Base-by-base conservation (phyloP, 1,140 invertebrate species). In the Drosophila watanabei region DNA sequence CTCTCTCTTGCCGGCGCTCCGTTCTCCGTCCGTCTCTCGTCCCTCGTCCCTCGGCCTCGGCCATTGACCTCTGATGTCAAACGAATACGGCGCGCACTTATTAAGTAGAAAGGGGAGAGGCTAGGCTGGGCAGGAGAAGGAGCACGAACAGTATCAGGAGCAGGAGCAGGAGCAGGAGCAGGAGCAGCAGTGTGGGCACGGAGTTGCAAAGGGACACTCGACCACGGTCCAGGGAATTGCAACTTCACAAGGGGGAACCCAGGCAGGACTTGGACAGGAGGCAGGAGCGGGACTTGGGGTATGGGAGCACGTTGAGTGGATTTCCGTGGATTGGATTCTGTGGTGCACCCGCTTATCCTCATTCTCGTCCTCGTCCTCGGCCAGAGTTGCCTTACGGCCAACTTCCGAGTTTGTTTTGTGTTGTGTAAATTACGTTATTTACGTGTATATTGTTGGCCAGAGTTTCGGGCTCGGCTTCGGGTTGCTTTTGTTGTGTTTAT, bases 1-100 rank as follows among this genome's bases (percentile, higher is more conserved):
- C 35, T 71, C 78, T 85, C 85, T 79, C 70, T 86, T 71, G 78
- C 75, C 64, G 39, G 30, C 28, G 33, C 35, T 58, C 41, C 16
- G 24, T 59, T 60, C 69, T n/a, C n/a, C n/a, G n/a, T n/a, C n/a
- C n/a, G n/a, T n/a, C n/a, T n/a, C n/a, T 48, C 51, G 24, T 79
- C 61, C 48, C 65, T 58, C 86, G 1, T 24, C 24, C 24, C 24
- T 24, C 24, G n/a, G n/a, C n/a, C n/a, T n/a, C n/a, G 86, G 86
- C 60, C 86, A 89, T 89, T 89, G 86, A 89, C 87, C 86, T 89
- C 86, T 89, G 86, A 89, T 90, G 86, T 86, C 82, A 89, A 89
- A 90, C 87, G 82, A 89, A 90, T 86, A 90, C 86, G 82, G 86
- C 79, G 79, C 75, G 79, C 86, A 82, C 75, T 80, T 90, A 89